phyloP scores from a whole-genome alignment of 37 sponge, comb jelly and placozoan species.

The Diacarnus erythraeanus region DNA sequence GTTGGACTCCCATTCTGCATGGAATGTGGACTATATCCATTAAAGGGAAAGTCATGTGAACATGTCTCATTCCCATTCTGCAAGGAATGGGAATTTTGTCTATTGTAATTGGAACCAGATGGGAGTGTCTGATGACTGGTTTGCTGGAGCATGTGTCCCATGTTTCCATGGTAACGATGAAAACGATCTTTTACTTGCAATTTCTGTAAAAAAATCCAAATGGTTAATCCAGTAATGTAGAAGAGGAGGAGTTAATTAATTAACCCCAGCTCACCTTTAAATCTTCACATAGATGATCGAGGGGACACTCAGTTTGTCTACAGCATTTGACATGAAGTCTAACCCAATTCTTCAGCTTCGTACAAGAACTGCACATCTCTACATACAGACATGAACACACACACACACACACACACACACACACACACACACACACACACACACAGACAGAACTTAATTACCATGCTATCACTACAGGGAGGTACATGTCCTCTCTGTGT shows the following conservation, averaged over 20 bases:
- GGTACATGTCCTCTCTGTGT: too few relatives aligned
- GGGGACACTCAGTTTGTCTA: not conserved
- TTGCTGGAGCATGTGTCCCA: too few relatives aligned
- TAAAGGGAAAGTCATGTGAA: too few relatives aligned
- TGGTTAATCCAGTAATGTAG: too few relatives aligned
- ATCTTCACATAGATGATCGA: not conserved
- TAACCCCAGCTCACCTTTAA: not conserved
- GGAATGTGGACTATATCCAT: not conserved
- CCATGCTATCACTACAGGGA: too few relatives aligned
- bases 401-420: conserved; percentile 45
- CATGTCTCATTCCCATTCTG: too few relatives aligned
- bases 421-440: conserved; percentile 20
- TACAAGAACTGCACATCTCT: not conserved
- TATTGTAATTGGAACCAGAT: not conserved
- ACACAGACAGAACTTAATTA: too few relatives aligned
- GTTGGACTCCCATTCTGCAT: too few relatives aligned
- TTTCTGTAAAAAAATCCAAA: not conserved
- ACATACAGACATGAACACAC: conserved; percentile 29
- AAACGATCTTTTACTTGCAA: not conserved
- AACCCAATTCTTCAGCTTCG: conserved; percentile 7
- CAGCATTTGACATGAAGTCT: not conserved
- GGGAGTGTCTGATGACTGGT: not conserved
- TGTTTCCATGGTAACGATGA: not conserved
- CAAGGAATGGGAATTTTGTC: too few relatives aligned
- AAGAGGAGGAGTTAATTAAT: too few relatives aligned